Base-by-base conservation (phyloP, 2,888 invertebrate species). In the Lymantria dispar region DNA sequence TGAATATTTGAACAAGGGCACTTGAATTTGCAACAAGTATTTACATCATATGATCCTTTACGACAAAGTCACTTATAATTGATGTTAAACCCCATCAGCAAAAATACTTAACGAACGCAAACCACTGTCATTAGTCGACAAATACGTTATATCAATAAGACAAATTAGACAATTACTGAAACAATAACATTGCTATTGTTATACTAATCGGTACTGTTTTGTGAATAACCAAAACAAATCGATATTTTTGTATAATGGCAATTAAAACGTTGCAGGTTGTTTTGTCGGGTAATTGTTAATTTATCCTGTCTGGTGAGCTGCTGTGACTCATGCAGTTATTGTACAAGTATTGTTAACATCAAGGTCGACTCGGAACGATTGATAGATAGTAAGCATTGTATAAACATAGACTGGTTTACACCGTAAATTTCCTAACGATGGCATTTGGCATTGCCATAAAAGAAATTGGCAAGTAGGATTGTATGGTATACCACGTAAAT, bases 1-100 rank as follows among this genome's bases (percentile, higher is more conserved):
- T 58, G 47, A 58, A 56, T 77, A 75, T 77, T 64, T 58, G 49
- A 58, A 64, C 62, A 62, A 73, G 72, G 65, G 72, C 72, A 76
- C 76, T 78, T 69, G 58, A 70, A 64, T 69, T 69, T 69, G 72
- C 67, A 65, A 64, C 70, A 72, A 73, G 70, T 68, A 40, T 36
- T 14, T 75, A 72, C 72, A 76, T 72, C 76, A 79, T 74, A 73
- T 77, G 79, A 78, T 77, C 71, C 61, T 62, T 65, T 70, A 62
- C 62, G 57, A 69, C 65, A 64, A 69, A 54, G 64, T 61, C 52
- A 67, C 64, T 68, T 68, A 70, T 68, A 71, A 74, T 66, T 45
- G 62, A 69, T 76, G 78, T 74, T 78, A 80, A 79, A 76, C 73
- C 72, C 57, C 49, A 52, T 69, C 63, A 64, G 72, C 74, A 75